These are phyloP conservation scores for Reticulitermes lucifugus DNA, from an alignment of 2,888 invertebrate genomes.

Conservation along the genomic window DNA sequence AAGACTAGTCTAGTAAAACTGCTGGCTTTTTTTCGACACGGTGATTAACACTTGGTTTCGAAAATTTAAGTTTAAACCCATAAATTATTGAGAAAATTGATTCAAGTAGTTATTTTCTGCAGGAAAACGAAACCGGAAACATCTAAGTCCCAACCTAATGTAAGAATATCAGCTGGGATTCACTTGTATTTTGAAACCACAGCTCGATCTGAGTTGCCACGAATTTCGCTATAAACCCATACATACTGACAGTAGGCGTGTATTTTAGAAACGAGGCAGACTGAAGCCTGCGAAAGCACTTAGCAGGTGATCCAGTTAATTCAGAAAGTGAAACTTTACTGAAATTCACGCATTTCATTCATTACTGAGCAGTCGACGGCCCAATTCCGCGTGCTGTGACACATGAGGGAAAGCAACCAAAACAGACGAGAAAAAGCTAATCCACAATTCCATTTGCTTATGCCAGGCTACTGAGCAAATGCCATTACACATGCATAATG, in stretches of 20 bases:
- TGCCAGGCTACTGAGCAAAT: constrained; percentile 2
- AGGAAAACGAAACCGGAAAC: neutral
- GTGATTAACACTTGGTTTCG: too few species aligned
- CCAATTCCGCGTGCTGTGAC: neutral
- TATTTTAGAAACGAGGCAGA: neutral
- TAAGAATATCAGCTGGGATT: neutral
- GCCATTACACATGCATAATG: constrained; percentile 10
- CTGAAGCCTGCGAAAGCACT: neutral
- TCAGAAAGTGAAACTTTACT: neutral
- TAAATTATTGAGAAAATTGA: neutral
- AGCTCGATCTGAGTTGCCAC: neutral
- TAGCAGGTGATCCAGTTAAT: constrained; percentile 1
- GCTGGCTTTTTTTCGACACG: too few species aligned
- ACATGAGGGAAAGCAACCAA: neutral
- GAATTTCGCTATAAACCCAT: neutral
- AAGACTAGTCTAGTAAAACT: too few species aligned
- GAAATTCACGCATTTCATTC: neutral
- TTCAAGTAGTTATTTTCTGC: neutral
- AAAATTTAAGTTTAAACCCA: too few species aligned
- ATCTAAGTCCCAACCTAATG: neutral
- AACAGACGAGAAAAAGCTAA: constrained; percentile 17
- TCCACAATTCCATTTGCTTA: neutral
- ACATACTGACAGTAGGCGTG: neutral
- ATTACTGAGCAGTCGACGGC: neutral
- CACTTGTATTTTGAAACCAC: neutral